Evolutionary conservation across 2,113 vertebrate species (phyloP).

Genomic region (Clupea harengus): DNA sequence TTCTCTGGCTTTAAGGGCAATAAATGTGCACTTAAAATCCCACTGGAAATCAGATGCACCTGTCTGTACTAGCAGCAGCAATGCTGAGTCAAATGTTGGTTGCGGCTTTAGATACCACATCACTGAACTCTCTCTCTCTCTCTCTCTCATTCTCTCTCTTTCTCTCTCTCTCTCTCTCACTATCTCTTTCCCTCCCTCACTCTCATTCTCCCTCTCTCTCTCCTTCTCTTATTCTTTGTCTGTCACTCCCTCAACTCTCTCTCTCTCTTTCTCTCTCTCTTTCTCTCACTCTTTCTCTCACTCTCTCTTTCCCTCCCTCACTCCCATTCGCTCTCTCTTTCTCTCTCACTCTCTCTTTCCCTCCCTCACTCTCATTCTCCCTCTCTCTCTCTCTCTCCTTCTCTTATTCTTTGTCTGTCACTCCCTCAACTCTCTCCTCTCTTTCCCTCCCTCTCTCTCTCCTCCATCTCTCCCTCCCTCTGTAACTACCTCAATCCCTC

Average conservation of each 20-base stretch:
- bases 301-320: neutral
- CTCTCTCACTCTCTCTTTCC: neutral
- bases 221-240: neutral
- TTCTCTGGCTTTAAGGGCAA: neutral
- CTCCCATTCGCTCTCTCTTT: neutral
- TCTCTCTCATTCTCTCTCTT: neutral
- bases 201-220: neutral
- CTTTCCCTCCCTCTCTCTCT: neutral
- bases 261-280: neutral
- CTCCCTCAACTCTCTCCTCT: neutral
- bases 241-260: neutral
- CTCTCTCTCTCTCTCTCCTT: neutral
- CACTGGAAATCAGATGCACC: neutral
- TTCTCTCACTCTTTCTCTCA: neutral
- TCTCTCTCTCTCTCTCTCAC: neutral
- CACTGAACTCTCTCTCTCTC: neutral
- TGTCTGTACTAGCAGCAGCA: neutral
- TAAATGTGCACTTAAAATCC: neutral
- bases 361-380: neutral
- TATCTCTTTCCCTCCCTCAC: neutral
- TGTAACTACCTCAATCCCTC: neutral
- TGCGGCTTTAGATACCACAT: neutral
- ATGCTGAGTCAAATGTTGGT: neutral
- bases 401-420: neutral
- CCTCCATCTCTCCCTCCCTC: neutral